Base-by-base conservation (phyloP, 2,113 vertebrate species). In the Athene cunicularia region DNA sequence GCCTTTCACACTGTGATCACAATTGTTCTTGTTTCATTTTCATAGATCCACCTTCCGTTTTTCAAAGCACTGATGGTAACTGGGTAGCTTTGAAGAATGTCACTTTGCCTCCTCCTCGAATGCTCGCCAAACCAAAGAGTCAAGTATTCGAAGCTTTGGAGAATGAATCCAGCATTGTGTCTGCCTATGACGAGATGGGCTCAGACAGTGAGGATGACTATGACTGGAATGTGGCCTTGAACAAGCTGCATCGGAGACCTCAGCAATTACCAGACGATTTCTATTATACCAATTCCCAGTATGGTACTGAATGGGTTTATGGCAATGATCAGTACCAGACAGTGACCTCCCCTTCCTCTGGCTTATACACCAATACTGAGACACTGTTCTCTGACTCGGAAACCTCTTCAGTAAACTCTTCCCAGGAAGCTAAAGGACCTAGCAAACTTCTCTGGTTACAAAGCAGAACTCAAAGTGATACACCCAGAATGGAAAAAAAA, bases 11-110 rank as follows among this genome's bases (percentile, higher is more conserved):
- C 23, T 47, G 47, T 28, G 70, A n/a, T 58, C 52, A 23, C 14
- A 30, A 8, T n/a, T 73, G 14, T 81, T 86, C 39, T 64, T 32
- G 11, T 47, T 85, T 49, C 1, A 0, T 80, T 95, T 79, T 39
- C 13, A 1, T 80, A 98, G 98, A 79, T 86, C 95, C 96, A 0
- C 98, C 98, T 80, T 97, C 98, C 32, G 97, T 99, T 82, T 95
- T 99, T 43, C 99, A 99, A 93, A 99, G 99, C 90, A 98, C 98
- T 0, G 99, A 99, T 7, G 99, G 99, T 30, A 99, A 99, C 97
- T 99, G 99, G 99, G 98, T 99, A 7, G 98, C 99, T 91, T 90
- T 99, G 97, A 99, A 99, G 97, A 99, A 98, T 5, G 92, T 98
- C 19, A 18, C 98, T 28, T 95, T 98, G 93, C 97, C 99, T 21